Evolutionary conservation across 2,888 invertebrate species (phyloP), one percentile per base, ranked within the genome.

Genomic region (Aspidiotus rigidus): DNA sequence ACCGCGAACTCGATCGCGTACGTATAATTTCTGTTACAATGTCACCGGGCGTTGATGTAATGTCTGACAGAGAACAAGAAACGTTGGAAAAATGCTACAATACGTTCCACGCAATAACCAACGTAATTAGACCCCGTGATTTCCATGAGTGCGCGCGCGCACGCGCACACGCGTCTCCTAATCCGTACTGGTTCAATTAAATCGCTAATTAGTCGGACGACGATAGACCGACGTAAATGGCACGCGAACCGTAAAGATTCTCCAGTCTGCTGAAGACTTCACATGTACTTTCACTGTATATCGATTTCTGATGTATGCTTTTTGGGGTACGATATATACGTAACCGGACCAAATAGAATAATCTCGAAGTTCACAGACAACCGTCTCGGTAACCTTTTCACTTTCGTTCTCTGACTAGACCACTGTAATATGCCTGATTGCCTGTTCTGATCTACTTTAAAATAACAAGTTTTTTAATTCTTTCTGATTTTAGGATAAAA

Each of bases 401-500:
- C 53, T 53, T 11, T 53, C 53, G n/a, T 53, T 53, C 53, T 53
- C 5, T n/a, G 53, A n/a, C 11, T 53, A 13, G 53, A 53, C 53
- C n/a, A 53, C 53, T n/a, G n/a, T 53, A 53, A 49, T n/a, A 53
- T 53, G 11, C 53, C n/a, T 49, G 49, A 5, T 11, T 2, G 13
- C 53, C 28, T 28, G 28, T 28, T 28, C 28, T 28, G 28, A 28
- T 28, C 28, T 28, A 28, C 28, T 28, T 28, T 28, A 28, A 28
- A 28, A 28, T 17, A 56, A 56, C 17, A 56, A 11, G 17, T 17
- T 56, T 10, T 59, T 59, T 10, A 57, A n/a, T 57, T 56, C 56
- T 60, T n/a, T 44, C 17, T 44, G 41, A 28, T 59, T 49, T 11
- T 53, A 67, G 67, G 67, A 67, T 59, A 49, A 67, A 49, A 67